Conservation (phyloP, 92 coral and sea anemone genomes). For the Paragorgia papillata region DNA sequence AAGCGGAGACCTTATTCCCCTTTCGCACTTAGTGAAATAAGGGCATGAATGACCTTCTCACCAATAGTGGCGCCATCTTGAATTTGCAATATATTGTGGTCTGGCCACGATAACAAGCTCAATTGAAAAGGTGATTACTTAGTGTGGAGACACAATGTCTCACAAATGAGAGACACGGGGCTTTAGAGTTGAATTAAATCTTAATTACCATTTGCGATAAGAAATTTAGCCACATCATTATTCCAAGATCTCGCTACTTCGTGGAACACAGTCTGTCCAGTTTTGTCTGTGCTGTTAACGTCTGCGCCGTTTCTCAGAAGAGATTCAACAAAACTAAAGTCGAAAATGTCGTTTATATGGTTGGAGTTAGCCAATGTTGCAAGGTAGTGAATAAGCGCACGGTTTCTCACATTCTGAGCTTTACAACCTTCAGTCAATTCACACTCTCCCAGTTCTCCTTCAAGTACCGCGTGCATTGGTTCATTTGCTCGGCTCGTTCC, state of each 20-base stretch:
- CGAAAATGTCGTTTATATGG: conserved; percentile 75
- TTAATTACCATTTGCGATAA: conserved; percentile 74
- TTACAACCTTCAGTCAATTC: neutral
- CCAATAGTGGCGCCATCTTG: no score
- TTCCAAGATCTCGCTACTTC: conserved; percentile 97
- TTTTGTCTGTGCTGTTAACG: conserved; percentile 74
- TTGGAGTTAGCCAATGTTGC: conserved; percentile 78
- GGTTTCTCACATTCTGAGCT: conserved; percentile 53
- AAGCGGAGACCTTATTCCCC: no score
- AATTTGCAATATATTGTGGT: no score
- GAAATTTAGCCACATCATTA: conserved; percentile 73
- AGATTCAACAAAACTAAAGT: conserved; percentile 82
- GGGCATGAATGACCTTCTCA: no score
- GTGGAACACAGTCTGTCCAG: conserved; percentile 83
- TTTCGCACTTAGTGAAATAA: no score
- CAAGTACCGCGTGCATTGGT: conserved; percentile 39
- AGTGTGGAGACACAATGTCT: no score
- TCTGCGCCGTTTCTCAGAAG: conserved; percentile 80
- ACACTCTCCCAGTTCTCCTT: conserved; percentile 18
- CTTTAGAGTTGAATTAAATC: no score
- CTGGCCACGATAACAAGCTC: no score
- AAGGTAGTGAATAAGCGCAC: conserved; percentile 85
- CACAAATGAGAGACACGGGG: no score
- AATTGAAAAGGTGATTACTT: no score
- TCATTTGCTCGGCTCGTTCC: conserved; percentile 10